Percentiles rank a stretch among this genome's conserved stretches.
Evolutionary conservation across 2,797 vertebrate species (phyloP).

Genomic region (Rhincodon typus): DNA sequence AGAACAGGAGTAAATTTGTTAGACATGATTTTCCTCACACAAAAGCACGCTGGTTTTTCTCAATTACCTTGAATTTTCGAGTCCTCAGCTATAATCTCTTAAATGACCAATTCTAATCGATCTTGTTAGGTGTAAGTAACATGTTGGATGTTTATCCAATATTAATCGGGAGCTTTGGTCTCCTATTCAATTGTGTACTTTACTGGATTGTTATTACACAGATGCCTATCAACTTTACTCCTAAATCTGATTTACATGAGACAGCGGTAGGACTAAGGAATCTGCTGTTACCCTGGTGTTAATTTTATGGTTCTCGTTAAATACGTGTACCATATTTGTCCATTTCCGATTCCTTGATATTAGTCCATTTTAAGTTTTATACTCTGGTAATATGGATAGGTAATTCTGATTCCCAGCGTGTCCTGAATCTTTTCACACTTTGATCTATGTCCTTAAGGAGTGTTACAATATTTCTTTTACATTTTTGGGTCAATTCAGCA

Average conservation of each 20-base stretch:
- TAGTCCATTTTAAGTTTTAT: not conserved
- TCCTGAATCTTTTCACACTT: no score
- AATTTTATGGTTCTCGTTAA: not conserved
- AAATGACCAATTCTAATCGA: no score
- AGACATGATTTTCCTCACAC: no score
- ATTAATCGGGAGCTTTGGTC: not conserved
- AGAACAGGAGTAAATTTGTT: no score
- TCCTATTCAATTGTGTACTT: not conserved
- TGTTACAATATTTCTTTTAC: no score
- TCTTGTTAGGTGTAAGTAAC: not conserved
- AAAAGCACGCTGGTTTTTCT: no score
- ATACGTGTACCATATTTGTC: not conserved
- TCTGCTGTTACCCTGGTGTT: not conserved
- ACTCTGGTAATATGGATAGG: not conserved
- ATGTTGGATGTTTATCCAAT: not conserved
- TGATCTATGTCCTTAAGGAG: no score
- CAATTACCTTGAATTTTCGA: no score
- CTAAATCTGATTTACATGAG: not conserved
- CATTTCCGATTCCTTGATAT: not conserved
- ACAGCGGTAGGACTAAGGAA: not conserved
- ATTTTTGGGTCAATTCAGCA: no score
- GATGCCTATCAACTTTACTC: not conserved
- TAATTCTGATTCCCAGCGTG: not conserved
- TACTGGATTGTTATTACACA: not conserved
- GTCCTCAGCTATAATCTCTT: no score